A percentile compares a stretch with the other conserved stretches of the same genome.
Evolutionary conservation across 2,888 invertebrate species (phyloP).

Genomic region (Augiades crinisus): DNA sequence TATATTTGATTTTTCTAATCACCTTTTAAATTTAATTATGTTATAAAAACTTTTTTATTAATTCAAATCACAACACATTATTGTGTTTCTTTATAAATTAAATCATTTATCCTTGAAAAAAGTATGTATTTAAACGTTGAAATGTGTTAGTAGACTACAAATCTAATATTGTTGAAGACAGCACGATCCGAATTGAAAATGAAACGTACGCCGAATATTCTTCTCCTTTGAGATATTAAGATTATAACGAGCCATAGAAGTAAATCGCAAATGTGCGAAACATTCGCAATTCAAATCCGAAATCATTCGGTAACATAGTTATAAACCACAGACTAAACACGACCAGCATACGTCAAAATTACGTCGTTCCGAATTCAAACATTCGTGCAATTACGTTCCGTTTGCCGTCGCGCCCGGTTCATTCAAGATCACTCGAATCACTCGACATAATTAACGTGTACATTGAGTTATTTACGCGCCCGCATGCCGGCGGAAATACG

Average conservation of each 20-base stretch:
- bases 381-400: constrained; percentile 55
- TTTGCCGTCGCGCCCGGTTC: constrained; percentile 48
- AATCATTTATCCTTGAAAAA: too few species aligned
- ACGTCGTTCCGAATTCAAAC: constrained; percentile 53
- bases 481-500: constrained; percentile 62
- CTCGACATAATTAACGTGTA: constrained; percentile 71
- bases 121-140: too few species aligned
- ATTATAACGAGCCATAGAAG: background rate
- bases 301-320: constrained; percentile 20
- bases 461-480: constrained; percentile 76
- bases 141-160: too few species aligned
- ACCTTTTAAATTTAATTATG: too few species aligned
- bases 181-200: too few species aligned
- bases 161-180: too few species aligned
- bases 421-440: constrained; percentile 57
- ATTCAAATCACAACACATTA: too few species aligned
- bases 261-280: background rate
- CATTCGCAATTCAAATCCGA: constrained; percentile 23
- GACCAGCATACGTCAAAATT: constrained; percentile 32
- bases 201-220: too few species aligned
- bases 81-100: too few species aligned
- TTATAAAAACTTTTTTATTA: too few species aligned
- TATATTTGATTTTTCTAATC: too few species aligned
- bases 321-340: constrained; percentile 29
- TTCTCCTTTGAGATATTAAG: too few species aligned